Base-by-base conservation (phyloP, 2,113 vertebrate species). In the Pycnonotus jocosus region DNA sequence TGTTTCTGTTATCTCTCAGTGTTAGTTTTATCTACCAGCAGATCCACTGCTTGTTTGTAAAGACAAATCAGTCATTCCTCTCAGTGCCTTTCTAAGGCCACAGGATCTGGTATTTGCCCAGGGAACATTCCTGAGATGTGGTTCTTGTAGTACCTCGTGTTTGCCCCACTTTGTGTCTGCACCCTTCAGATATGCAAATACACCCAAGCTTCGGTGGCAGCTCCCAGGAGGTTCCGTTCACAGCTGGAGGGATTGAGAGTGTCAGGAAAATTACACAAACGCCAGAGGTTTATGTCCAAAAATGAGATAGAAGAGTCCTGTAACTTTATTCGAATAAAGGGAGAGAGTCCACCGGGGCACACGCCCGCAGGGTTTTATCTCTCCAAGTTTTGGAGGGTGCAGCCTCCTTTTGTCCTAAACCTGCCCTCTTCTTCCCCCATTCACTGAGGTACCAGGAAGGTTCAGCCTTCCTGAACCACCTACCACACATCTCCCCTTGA, bases 341-440 rank as follows among this genome's bases (percentile, higher is more conserved):
- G 8, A 17, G 16, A 37, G 17, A 69, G 30, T 30, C 12, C 45
- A 23, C 37, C 1, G 1, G 6, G 6, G 4, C 19, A 58, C 19
- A 15, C 0, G 0, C 30, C 24, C 1, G 1, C 5, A 0, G 7
- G 2, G 0, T 15, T 70, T 35, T 31, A 10, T 10, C 37, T 50
- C 24, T 23, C 5, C 5, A 50, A 10, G 25, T 23, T 70, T 30
- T 2, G 6, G 30, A 40, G 9, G 25, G 4, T 3, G 1, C 20
- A 70, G 31, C 23, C 10, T 51, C 45, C 15, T 60, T 60, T 70
- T n/a, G 30, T 35, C 54, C 45, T 6, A 5, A n/a, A 15, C 45
- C 60, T 70, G 44, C 31, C 44, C 14, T 58, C 44, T 42, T 70
- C 24, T n/a, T 50, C 42, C 12, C 15, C 31, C 44, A 3, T 5